Evolutionary conservation across 2,888 invertebrate species (phyloP).

Genomic region (Carabus problematicus): DNA sequence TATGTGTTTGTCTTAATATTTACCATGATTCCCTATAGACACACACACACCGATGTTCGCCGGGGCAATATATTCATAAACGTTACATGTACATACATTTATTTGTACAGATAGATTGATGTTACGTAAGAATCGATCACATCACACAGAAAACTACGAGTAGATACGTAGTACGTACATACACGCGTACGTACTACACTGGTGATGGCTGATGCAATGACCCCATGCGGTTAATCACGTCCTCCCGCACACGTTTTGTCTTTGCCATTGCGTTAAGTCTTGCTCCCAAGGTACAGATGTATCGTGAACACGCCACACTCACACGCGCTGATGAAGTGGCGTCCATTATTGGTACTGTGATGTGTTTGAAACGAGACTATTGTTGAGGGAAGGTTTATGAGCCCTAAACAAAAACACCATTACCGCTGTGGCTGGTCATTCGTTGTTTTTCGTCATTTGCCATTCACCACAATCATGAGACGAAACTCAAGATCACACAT

Average conservation of each 20-base stretch:
- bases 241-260: not conserved
- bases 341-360: conserved; percentile 54
- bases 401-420: conserved; percentile 57
- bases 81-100: too few relatives aligned
- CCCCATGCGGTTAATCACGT: not conserved
- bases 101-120: too few relatives aligned
- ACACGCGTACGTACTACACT: not conserved
- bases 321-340: conserved; percentile 51
- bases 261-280: not conserved
- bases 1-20: conserved; percentile 7
- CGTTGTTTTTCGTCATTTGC: conserved; percentile 17
- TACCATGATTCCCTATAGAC: not conserved
- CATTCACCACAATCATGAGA: not conserved
- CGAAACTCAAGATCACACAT: too few relatives aligned
- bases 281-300: not conserved
- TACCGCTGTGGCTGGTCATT: conserved; percentile 46
- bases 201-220: not conserved
- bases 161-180: not conserved
- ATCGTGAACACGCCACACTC: conserved; percentile 49
- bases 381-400: conserved; percentile 55
- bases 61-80: too few relatives aligned
- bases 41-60: not conserved
- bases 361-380: conserved; percentile 54
- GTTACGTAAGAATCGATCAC: not conserved
- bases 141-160: not conserved